phyloP scores from a whole-genome alignment of 1,140 invertebrate genomes.

The Spodoptera frugiperda region DNA sequence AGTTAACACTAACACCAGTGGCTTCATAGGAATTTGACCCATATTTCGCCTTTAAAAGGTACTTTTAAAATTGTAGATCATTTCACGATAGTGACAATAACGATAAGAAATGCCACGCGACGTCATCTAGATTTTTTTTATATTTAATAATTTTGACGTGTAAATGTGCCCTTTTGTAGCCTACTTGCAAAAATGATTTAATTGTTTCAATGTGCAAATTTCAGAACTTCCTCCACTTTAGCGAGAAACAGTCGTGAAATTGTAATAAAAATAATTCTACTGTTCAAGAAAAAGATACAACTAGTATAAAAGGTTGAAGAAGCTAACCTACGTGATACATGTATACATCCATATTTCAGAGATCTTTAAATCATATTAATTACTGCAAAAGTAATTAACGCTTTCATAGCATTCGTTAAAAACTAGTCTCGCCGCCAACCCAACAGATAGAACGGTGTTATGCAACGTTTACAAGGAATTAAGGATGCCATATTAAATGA shows the following conservation, averaged over 20 bases:
- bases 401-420: conserved; percentile 82
- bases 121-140: too few relatives aligned
- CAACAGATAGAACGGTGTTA: conserved; percentile 60
- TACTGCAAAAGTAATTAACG: conserved; percentile 84
- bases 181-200: too few relatives aligned
- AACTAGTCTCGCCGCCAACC: conserved; percentile 73
- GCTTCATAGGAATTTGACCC: too few relatives aligned
- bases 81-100: too few relatives aligned
- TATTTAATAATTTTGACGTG: too few relatives aligned
- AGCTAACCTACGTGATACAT: conserved; percentile 18
- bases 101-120: too few relatives aligned
- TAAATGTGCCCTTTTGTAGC: too few relatives aligned
- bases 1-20: too few relatives aligned
- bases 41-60: too few relatives aligned
- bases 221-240: too few relatives aligned
- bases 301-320: neutral
- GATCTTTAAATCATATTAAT: conserved; percentile 84
- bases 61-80: too few relatives aligned
- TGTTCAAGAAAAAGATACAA: neutral
- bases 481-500: neutral
- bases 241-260: neutral
- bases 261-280: neutral
- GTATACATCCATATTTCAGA: conserved; percentile 54
- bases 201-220: too few relatives aligned
- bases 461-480: conserved; percentile 50